Evolutionary conservation across 2,113 vertebrate species (phyloP), one percentile per base, ranked within the genome.

Genomic region (Formicarius rufipectus): DNA sequence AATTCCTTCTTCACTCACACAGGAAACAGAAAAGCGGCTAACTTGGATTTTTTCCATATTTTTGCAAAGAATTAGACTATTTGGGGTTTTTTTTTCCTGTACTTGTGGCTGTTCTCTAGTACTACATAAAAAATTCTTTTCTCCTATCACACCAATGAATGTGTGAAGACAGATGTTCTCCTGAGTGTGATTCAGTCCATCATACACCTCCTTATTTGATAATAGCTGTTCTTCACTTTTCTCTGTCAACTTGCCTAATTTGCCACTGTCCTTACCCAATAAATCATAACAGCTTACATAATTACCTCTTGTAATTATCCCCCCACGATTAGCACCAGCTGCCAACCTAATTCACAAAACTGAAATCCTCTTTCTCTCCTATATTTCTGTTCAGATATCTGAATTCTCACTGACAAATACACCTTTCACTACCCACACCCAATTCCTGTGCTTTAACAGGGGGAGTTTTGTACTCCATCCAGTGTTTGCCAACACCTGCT

Each of bases 271-370:
- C 73, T 86, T 72, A 89, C 84, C 49, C 60, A 56, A 92, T 84
- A 94, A 95, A 95, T 90, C 73, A 40, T 63, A 79, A 78, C 72
- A 88, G 73, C 92, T 93, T 90, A 74, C 56, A 86, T 89, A 89
- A 95, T 92, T 93, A 93, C 84, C 80, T 81, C 69, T 11, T 40
- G 25, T 60, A 81, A 92, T 94, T 90, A 93, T 55, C 72, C 74
- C 85, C 5, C 4, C 25, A 69, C 40, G 27, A 78, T 81, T 88
- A 93, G 75, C 56, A 81, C 72, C 76, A 93, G 95, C 86, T 90
- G 80, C 52, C 90, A 84, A 89, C 78, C 68, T 86, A 93, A 93
- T 60, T 87, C 76, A 87, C 6, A 53, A 42, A 77, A 67, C 12
- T 30, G 23, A 58, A 72, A 71, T 67, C 63, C 14, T 55, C 85